A percentile compares a stretch with the other conserved stretches of the same genome.
phyloP scores from a whole-genome alignment of 2,797 vertebrate species.

The Megalops cyprinoides region DNA sequence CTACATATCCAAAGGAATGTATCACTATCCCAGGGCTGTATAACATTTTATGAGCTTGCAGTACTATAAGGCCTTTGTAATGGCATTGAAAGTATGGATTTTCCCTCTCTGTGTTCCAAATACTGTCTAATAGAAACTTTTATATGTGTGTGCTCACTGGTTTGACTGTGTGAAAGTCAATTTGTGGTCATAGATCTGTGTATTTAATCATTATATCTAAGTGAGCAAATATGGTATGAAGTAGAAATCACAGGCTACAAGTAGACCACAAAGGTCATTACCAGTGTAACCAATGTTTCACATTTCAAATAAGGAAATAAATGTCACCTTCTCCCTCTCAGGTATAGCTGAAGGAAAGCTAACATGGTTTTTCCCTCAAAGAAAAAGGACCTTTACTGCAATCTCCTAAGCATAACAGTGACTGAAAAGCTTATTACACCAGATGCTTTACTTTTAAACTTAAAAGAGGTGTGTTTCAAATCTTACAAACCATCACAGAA shows the following conservation, averaged over 20 bases:
- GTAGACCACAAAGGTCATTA: not conserved
- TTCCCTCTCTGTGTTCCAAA: not conserved
- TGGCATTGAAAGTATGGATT: not conserved
- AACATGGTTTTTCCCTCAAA: not conserved
- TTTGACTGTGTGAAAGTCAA: not conserved
- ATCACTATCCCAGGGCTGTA: not conserved
- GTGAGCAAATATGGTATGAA: not conserved
- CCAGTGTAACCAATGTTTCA: not conserved
- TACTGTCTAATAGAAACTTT: not conserved
- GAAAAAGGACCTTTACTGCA: not conserved
- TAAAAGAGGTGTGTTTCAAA: not conserved
- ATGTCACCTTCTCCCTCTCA: constrained; percentile 5
- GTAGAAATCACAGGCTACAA: not conserved
- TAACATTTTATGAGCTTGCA: constrained; percentile 1
- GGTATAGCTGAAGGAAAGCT: constrained; percentile 8
- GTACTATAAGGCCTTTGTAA: not conserved
- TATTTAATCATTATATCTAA: not conserved
- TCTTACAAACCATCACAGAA: not conserved
- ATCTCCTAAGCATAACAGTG: not conserved
- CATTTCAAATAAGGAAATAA: not conserved
- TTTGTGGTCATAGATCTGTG: constrained; percentile 12
- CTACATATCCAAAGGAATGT: not conserved
- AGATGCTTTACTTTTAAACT: not conserved
- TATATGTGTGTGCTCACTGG: not conserved
- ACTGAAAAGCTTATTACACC: not conserved